Base-by-base conservation (phyloP, 2,888 invertebrate species). In the Thelaira solivaga region DNA sequence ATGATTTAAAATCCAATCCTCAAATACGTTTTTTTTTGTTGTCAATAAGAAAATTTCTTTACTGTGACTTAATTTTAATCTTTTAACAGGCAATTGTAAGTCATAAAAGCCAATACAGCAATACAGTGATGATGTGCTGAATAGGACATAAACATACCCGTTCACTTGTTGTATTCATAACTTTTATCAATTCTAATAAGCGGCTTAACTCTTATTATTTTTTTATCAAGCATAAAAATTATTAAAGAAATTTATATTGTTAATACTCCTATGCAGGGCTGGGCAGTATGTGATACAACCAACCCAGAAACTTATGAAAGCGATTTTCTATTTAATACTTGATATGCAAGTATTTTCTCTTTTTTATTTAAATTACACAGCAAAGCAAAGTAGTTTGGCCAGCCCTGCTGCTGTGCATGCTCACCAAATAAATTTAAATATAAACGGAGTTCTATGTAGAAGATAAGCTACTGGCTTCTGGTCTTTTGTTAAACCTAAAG, bases 151-250 rank as follows among this genome's bases (percentile, higher is more conserved):
- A n/a, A n/a, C n/a, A n/a, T n/a, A 31, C 22, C 41, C 39, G 65
- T 31, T 29, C 51, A 7, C 26, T 53, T 55, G 36, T 45, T 47
- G 39, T 39, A 39, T 6, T 24, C 22, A 29, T 20, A 16, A 29
- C 49, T 68, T 72, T 74, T 74, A 74, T 65, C 74, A 74, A 65
- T 78, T 69, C 61, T 47, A 31, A 61, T 78, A 78, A 78, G 74
- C 69, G 16, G 78, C 78, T 78, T 78, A 74, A 71, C 41, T 65
- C 20, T 26, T 53, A 53, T 61, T 43, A n/a, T 20, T 36, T 2
- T 36, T 11, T 53, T 39, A 18, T 41, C 22, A 72, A 55, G 55
- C 24, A 57, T 57, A 31, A 64, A 29, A 57, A 51, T 62, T 18
- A 1, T n/a, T 61, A 39, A 2, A 10, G 20, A 36, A 10, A 43